These are phyloP conservation scores for Pristionchus mayeri DNA, from an alignment of 2,888 invertebrate species.

Conservation along the genomic window DNA sequence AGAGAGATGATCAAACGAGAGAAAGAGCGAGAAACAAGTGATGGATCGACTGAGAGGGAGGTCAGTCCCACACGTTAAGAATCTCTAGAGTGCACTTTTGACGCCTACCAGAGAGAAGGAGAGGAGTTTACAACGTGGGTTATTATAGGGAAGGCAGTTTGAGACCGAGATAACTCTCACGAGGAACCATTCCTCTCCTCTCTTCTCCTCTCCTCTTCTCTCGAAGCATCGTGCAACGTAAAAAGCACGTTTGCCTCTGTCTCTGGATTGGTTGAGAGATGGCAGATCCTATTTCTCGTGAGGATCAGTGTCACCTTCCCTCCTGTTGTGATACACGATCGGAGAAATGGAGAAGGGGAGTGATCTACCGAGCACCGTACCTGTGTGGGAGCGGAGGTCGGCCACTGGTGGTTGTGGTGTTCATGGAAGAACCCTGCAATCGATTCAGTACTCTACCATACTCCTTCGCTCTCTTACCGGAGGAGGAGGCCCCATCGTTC, in stretches of 20 bases:
- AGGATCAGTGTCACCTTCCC: background rate
- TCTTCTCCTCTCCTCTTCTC: too few relatives aligned
- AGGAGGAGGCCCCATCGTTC: conserved; percentile 53
- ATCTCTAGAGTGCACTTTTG: conserved; percentile 30
- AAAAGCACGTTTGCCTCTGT: background rate
- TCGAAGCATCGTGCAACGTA: background rate
- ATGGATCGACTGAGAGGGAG: conserved; percentile 18
- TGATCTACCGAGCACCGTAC: conserved; percentile 48
- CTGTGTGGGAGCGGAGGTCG: conserved; percentile 69
- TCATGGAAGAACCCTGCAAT: conserved; percentile 59
- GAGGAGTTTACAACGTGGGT: background rate
- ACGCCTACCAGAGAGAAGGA: background rate
- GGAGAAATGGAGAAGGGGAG: background rate
- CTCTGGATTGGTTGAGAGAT: background rate
- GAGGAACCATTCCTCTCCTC: too few relatives aligned
- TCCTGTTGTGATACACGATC: conserved; percentile 37
- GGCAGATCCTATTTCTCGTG: background rate
- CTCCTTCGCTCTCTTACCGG: conserved; percentile 56
- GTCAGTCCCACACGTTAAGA: background rate
- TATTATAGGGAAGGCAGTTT: conserved; percentile 13
- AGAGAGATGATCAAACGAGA: conserved; percentile 40
- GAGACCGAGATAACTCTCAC: background rate
- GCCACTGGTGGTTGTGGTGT: conserved; percentile 72
- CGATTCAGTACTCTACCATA: background rate
- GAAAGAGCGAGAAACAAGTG: conserved; percentile 1